These are phyloP conservation scores for Sesamia inferens DNA, from an alignment of 2,888 invertebrate genomes.

Conservation along the genomic window DNA sequence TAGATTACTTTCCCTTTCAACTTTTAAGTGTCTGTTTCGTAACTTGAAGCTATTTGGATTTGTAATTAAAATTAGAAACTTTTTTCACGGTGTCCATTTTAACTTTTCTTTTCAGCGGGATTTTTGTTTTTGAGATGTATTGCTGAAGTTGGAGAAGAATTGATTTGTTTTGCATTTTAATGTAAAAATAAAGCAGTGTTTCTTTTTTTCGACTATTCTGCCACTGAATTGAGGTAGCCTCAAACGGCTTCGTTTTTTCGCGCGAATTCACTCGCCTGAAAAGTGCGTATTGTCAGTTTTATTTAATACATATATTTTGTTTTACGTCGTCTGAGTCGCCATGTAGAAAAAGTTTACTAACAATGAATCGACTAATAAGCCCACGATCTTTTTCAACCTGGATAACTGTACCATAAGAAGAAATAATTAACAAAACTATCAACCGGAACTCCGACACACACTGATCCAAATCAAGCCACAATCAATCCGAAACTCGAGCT, in stretches of 20 bases:
- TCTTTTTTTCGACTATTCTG: conserved; percentile 14
- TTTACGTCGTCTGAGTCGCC: no score
- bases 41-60: conserved; percentile 73
- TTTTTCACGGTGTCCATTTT: conserved; percentile 58
- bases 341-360: neutral
- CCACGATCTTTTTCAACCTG: neutral
- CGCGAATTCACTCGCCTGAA: neutral
- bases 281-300: neutral
- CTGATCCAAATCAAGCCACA: conserved; percentile 40
- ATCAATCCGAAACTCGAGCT: conserved; percentile 43
- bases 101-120: conserved; percentile 54
- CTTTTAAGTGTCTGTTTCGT: conserved; percentile 72
- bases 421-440: conserved; percentile 9
- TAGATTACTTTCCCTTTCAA: conserved; percentile 78
- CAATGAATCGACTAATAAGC: neutral
- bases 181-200: conserved; percentile 7
- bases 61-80: conserved; percentile 73
- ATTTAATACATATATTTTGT: no score
- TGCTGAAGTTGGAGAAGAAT: conserved; percentile 35
- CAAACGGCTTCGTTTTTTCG: neutral
- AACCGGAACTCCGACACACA: conserved; percentile 17
- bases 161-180: conserved; percentile 49
- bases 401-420: neutral
- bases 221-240: conserved; percentile 11
- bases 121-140: conserved; percentile 53